Evolutionary conservation across 2,888 invertebrate species (phyloP), one percentile per base, ranked within the genome.

Genomic region (Mechanitis messenoides): DNA sequence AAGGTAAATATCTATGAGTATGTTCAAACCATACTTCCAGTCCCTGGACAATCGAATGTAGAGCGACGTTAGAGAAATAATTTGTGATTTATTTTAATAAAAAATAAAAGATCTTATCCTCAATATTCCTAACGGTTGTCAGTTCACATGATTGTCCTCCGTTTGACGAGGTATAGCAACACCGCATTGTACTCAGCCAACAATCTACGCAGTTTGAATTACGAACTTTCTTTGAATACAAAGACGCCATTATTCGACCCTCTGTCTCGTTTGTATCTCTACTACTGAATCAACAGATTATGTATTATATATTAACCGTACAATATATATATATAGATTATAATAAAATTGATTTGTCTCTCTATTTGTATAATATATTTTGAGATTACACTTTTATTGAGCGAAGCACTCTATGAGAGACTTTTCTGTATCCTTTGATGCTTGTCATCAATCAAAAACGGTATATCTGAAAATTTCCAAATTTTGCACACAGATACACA

Each of bases 131-230:
- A 45, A 53, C 58, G 58, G 68, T 65, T 60, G 59, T 65, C 66
- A 66, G 60, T 65, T 65, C 63, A 66, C 58, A 67, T 71, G 70
- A 70, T 71, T 70, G 72, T 69, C 69, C 67, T 64, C 67, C 70
- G 69, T 68, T 66, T 66, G 72, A 68, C 72, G 71, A 69, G 67
- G 68, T 64, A 58, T 65, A 66, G 66, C 66, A 70, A 68, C 71
- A 68, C 72, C 74, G 73, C 74, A 75, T 73, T 74, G 74, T 74
- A 71, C 71, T 72, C 68, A 69, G 73, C 73, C 69, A 73, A 73
- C 72, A 76, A 72, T 75, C 72, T 69, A 72, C 71, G 69, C 72
- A 65, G 66, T 67, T 65, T 64, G 64, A 67, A 55, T 56, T 56
- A 53, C 62, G 46, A 62, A 62, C 63, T 62, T 60, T 60, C 63